Evolutionary conservation across 2,888 invertebrate genomes (phyloP).

Genomic region (Entomobrya proxima): DNA sequence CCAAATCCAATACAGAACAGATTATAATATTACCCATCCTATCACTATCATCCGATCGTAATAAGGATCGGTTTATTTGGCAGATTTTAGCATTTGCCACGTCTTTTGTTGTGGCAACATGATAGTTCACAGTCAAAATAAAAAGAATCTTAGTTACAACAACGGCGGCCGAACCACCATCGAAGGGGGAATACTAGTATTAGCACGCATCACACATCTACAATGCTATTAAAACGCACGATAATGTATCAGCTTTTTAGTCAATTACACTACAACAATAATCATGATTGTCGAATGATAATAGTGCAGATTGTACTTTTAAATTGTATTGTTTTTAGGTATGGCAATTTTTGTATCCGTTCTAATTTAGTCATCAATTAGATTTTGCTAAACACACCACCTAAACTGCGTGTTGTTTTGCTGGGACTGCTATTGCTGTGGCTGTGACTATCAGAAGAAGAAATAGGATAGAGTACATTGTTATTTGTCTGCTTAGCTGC

Average conservation of each 20-base stretch:
- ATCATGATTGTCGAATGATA: constrained; percentile 7
- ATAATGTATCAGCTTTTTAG: constrained; percentile 17
- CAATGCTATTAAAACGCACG: background rate
- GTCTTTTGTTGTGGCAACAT: constrained; percentile 59
- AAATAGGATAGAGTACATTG: background rate
- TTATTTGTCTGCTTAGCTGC: background rate
- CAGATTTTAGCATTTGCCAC: constrained; percentile 38
- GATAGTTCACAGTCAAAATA: constrained; percentile 32
- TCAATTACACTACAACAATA: constrained; percentile 31
- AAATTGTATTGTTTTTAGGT: constrained; percentile 47
- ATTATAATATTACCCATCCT: background rate
- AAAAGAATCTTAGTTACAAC: constrained; percentile 37
- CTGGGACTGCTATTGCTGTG: constrained; percentile 13
- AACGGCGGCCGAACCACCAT: constrained; percentile 1
- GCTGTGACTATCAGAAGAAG: constrained; percentile 26
- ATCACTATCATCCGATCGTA: constrained; percentile 16
- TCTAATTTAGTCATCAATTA: constrained; percentile 60
- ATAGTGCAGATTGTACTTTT: background rate
- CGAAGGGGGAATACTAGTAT: background rate
- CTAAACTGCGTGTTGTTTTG: constrained; percentile 21
- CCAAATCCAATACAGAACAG: constrained; percentile 26
- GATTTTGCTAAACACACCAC: constrained; percentile 34
- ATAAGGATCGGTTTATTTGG: constrained; percentile 32
- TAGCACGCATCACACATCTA: background rate
- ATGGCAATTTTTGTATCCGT: constrained; percentile 61